phyloP scores from a whole-genome alignment of 2,113 vertebrate genomes.

The Sebastes schlegelii region DNA sequence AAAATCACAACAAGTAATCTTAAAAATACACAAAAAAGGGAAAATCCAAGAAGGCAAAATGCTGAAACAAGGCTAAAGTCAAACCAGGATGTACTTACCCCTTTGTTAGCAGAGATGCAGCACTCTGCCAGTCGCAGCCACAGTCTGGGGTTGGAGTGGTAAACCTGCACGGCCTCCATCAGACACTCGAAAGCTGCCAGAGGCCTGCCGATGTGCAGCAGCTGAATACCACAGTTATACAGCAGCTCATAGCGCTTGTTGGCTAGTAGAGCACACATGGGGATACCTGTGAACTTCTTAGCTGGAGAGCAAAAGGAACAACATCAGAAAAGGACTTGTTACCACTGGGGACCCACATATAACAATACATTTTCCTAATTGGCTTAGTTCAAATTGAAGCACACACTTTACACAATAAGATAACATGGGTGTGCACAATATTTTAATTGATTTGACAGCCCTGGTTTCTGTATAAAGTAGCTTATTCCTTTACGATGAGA shows the following conservation, averaged over 20 bases:
- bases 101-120: conserved; percentile 97
- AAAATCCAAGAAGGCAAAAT: background rate
- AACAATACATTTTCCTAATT: too few relatives aligned
- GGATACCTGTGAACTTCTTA: conserved; percentile 94
- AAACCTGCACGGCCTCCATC: conserved; percentile 97
- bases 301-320: conserved; percentile 75
- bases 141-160: conserved; percentile 96
- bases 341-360: background rate
- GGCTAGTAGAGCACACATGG: conserved; percentile 95
- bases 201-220: conserved; percentile 94
- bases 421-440: too few relatives aligned
- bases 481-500: too few relatives aligned
- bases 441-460: too few relatives aligned
- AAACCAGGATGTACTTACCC: conserved; percentile 83
- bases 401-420: too few relatives aligned
- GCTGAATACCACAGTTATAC: conserved; percentile 97
- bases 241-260: conserved; percentile 97
- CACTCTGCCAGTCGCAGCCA: conserved; percentile 97
- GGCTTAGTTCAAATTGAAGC: too few relatives aligned
- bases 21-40: background rate
- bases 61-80: background rate
- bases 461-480: too few relatives aligned
- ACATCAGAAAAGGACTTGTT: conserved; percentile 4
- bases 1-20: background rate
- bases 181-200: conserved; percentile 97